Evolutionary conservation across 2,113 vertebrate genomes (phyloP).

Genomic region (Alligator sinensis): DNA sequence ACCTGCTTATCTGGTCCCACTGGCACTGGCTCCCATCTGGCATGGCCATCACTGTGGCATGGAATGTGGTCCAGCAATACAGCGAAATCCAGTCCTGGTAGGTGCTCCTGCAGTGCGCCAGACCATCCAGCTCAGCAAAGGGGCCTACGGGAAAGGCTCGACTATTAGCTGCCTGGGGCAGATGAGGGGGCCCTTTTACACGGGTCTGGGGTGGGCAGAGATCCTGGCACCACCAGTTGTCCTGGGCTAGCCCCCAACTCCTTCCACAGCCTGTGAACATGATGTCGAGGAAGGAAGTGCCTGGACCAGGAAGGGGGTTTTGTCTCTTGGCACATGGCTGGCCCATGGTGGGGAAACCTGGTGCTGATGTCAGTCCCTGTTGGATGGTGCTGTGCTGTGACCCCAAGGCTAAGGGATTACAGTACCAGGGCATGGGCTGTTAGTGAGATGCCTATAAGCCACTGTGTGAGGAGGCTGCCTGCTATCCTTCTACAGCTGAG

Average conservation of each 20-base stretch:
- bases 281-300: no score
- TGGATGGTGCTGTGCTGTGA: neutral
- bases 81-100: slow-evolving; percentile 20
- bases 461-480: no score
- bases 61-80: slow-evolving; percentile 39
- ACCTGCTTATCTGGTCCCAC: slow-evolving; percentile 32
- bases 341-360: neutral
- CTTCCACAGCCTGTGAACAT: neutral
- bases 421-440: neutral
- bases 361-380: neutral
- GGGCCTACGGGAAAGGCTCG: neutral
- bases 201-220: neutral
- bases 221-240: neutral
- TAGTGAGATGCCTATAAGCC: no score
- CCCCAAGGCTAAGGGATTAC: neutral
- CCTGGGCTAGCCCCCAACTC: neutral
- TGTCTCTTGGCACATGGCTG: neutral
- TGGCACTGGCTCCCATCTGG: neutral
- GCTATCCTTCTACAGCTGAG: no score
- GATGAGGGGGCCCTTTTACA: no score
- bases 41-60: neutral
- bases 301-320: neutral
- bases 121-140: neutral
- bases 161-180: neutral
- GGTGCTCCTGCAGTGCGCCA: neutral